These are phyloP conservation scores for Neoscelio sp. DNA, from an alignment of 2,888 invertebrate genomes.

Conservation along the genomic window DNA sequence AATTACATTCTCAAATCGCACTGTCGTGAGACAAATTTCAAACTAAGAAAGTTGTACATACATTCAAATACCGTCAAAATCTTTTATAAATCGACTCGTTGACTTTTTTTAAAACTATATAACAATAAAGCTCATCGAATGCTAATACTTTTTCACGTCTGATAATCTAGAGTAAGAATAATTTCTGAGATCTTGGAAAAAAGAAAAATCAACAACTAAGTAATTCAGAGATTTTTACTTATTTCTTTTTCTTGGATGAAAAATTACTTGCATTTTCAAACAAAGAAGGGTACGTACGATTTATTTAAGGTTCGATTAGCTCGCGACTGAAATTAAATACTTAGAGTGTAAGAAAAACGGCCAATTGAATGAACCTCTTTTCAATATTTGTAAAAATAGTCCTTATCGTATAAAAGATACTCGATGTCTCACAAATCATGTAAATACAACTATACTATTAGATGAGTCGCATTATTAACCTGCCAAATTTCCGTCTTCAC, in stretches of 20 bases:
- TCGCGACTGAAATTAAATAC: slow-evolving; percentile 48
- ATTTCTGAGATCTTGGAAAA: too few relatives aligned
- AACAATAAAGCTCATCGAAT: slow-evolving; percentile 8
- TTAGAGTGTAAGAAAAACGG: slow-evolving; percentile 47
- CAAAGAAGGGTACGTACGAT: slow-evolving; percentile 4
- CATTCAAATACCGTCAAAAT: slow-evolving; percentile 3
- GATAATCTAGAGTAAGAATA: slow-evolving; percentile 48
- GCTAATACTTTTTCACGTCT: slow-evolving; percentile 48
- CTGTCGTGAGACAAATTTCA: slow-evolving; percentile 18
- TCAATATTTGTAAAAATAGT: slow-evolving; percentile 47
- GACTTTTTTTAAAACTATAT: slow-evolving; percentile 6
- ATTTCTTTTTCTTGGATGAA: not conserved
- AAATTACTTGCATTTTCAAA: not conserved
- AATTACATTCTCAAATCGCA: slow-evolving; percentile 35
- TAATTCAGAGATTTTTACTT: too few relatives aligned
- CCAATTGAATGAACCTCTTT: slow-evolving; percentile 54
- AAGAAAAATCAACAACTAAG: too few relatives aligned
- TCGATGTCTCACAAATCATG: slow-evolving; percentile 53
- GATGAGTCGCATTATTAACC: slow-evolving; percentile 38
- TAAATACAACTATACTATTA: slow-evolving; percentile 49
- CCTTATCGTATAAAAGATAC: slow-evolving; percentile 2
- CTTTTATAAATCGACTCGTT: slow-evolving; percentile 19
- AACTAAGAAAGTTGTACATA: slow-evolving; percentile 64
- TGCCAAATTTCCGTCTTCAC: slow-evolving; percentile 51
- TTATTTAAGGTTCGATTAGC: slow-evolving; percentile 32